Percentiles rank a stretch among this genome's conserved stretches.
Evolutionary conservation across 2,797 vertebrate species (phyloP).

Genomic region (Cossypha dichroa): DNA sequence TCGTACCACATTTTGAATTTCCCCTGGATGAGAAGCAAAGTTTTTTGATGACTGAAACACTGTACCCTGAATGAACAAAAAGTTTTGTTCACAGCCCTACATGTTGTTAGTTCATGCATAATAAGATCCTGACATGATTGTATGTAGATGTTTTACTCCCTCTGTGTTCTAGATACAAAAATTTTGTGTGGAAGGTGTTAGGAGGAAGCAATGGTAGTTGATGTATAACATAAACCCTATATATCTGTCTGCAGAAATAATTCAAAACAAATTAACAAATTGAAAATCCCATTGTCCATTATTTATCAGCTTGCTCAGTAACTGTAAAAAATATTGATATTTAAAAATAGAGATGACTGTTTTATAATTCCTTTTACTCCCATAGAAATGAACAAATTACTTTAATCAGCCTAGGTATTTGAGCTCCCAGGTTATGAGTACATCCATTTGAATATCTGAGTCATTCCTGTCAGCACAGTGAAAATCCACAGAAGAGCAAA

Average conservation of each 20-base stretch:
- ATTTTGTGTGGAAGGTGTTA: not conserved
- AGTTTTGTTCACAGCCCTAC: not conserved
- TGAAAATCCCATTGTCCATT: not conserved
- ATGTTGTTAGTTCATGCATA: fast-evolving
- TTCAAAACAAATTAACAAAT: not conserved
- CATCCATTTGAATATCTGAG: not conserved
- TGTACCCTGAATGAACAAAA: not conserved
- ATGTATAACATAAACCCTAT: not conserved
- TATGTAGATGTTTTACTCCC: not conserved
- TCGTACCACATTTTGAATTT: not conserved
- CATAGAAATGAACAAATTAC: not conserved
- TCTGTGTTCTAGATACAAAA: not conserved
- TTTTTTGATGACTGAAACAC: not conserved
- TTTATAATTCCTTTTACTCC: not conserved
- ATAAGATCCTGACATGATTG: not conserved
- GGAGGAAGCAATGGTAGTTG: not conserved
- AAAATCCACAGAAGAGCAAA: not conserved
- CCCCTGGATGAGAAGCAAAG: not conserved
- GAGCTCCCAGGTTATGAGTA: not conserved
- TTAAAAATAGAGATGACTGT: not conserved
- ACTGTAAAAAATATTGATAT: not conserved
- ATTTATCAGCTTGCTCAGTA: not conserved
- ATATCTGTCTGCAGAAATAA: not conserved
- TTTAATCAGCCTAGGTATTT: not conserved
- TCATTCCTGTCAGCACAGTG: not conserved